These are phyloP conservation scores for Volucella zonaria DNA, from an alignment of 2,888 invertebrate genomes.

Conservation along the genomic window DNA sequence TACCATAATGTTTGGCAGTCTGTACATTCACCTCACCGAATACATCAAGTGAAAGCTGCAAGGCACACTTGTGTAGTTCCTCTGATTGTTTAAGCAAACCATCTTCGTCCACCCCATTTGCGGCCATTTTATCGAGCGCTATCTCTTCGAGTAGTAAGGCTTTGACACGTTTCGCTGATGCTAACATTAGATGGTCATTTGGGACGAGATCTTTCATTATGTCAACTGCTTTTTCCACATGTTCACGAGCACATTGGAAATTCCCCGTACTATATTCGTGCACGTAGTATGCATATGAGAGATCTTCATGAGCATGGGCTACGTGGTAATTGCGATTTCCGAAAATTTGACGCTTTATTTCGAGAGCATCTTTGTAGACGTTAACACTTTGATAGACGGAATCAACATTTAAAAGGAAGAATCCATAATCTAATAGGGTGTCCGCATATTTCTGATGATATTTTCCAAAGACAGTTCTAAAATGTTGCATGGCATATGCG, in stretches of 20 bases:
- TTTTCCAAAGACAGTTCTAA: constrained; percentile 83
- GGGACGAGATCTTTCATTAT: constrained; percentile 92
- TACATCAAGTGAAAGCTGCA: constrained; percentile 89
- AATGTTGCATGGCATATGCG: constrained; percentile 2
- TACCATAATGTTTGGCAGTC: constrained; percentile 97
- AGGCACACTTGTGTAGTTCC: constrained; percentile 91
- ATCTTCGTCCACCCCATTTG: constrained; percentile 83
- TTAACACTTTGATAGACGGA: constrained; percentile 92
- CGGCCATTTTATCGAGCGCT: constrained; percentile 89
- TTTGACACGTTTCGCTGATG: constrained; percentile 95
- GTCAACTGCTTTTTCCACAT: constrained; percentile 91
- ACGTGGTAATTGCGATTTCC: constrained; percentile 93
- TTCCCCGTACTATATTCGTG: constrained; percentile 95
- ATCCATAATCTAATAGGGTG: constrained; percentile 93
- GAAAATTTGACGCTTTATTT: constrained; percentile 89
- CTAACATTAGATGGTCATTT: constrained; percentile 91
- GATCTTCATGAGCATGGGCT: constrained; percentile 94
- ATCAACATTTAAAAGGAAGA: constrained; percentile 94
- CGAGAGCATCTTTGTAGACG: constrained; percentile 91
- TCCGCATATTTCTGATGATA: constrained; percentile 93
- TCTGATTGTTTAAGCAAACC: constrained; percentile 91
- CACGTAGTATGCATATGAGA: constrained; percentile 96
- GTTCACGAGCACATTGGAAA: constrained; percentile 91
- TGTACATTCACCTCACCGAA: constrained; percentile 97
- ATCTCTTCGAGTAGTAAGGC: constrained; percentile 96